Conservation (phyloP, 1,140 invertebrate genomes). For the Plectrocnemia conspersa region DNA sequence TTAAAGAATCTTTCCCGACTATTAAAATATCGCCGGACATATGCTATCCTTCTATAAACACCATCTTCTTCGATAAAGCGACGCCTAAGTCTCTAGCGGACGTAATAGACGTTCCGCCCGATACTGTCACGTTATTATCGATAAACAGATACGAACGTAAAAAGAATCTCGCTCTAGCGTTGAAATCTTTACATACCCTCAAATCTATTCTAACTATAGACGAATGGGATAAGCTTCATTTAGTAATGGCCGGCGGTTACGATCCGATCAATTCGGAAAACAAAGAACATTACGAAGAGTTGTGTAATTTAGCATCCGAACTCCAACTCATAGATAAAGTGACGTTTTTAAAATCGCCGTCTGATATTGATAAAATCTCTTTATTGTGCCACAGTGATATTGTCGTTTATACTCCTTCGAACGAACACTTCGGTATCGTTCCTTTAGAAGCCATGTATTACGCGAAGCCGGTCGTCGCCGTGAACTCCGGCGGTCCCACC, state of each 20-base stretch:
- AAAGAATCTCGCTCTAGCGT: slow-evolving; percentile 85
- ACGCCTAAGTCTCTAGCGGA: slow-evolving; percentile 51
- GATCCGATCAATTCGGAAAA: slow-evolving; percentile 88
- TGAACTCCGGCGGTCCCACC: slow-evolving; percentile 90
- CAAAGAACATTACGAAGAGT: slow-evolving; percentile 78
- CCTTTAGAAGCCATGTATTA: slow-evolving; percentile 98
- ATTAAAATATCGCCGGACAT: slow-evolving; percentile 69
- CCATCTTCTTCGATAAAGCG: slow-evolving; percentile 65
- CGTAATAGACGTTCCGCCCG: slow-evolving; percentile 44
- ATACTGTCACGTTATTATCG: slow-evolving; percentile 76
- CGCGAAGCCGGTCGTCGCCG: slow-evolving; percentile 88
- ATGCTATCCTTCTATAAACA: slow-evolving; percentile 92
- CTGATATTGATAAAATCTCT: slow-evolving; percentile 76
- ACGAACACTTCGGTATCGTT: slow-evolving; percentile 99
- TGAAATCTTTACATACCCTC: slow-evolving; percentile 72
- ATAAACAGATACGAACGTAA: slow-evolving; percentile 98
- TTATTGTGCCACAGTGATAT: slow-evolving; percentile 70
- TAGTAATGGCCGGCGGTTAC: slow-evolving; percentile 97
- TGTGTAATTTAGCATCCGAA: slow-evolving; percentile 61
- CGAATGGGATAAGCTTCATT: slow-evolving; percentile 63
- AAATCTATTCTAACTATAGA: slow-evolving; percentile 50
- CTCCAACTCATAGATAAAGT: slow-evolving; percentile 70
- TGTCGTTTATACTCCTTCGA: slow-evolving; percentile 91
- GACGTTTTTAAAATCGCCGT: slow-evolving; percentile 81
- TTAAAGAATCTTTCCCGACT: slow-evolving; percentile 76